A percentile compares a stretch with the other conserved stretches of the same genome.
phyloP scores from a whole-genome alignment of 1,140 invertebrate species.

The Lepidurus arcticus region DNA sequence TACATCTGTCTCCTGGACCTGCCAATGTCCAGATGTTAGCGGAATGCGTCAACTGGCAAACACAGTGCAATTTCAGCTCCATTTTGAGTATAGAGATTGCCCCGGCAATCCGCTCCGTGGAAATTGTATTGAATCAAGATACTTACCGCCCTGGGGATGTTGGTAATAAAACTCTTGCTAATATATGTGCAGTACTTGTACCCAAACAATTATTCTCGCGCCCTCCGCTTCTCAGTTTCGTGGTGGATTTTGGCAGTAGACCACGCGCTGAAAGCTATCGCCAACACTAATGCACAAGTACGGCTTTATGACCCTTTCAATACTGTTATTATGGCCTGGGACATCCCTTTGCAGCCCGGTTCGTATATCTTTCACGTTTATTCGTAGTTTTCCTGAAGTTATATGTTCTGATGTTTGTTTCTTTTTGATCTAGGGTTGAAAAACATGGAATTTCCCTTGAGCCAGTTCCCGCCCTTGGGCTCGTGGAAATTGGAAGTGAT shows the following conservation, averaged over 20 bases:
- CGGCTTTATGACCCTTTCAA: conserved; percentile 6
- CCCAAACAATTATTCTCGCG: not conserved
- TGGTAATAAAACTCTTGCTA: not conserved
- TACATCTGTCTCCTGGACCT: not conserved
- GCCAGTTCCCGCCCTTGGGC: not conserved
- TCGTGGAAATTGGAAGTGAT: conserved; percentile 19
- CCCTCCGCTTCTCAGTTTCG: not conserved
- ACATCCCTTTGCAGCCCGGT: conserved; percentile 2
- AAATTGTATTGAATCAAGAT: not conserved
- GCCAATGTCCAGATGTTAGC: not conserved
- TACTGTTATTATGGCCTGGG: not conserved
- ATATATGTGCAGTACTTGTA: not conserved
- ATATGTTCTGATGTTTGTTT: not conserved
- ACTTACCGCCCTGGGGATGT: conserved; percentile 8
- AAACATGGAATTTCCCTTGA: conserved; percentile 7
- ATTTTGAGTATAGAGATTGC: not conserved
- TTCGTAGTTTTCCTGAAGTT: not conserved
- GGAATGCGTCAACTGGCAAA: conserved; percentile 12
- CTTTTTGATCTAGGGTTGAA: not conserved
- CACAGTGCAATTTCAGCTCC: conserved; percentile 8
- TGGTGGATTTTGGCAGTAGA: conserved; percentile 6
- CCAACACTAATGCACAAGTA: conserved; percentile 15
- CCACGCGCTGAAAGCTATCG: conserved; percentile 3
- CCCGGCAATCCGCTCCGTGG: not conserved
- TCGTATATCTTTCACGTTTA: not conserved